phyloP scores from a whole-genome alignment of 2,888 invertebrate species.

The Anorthoa munda region DNA sequence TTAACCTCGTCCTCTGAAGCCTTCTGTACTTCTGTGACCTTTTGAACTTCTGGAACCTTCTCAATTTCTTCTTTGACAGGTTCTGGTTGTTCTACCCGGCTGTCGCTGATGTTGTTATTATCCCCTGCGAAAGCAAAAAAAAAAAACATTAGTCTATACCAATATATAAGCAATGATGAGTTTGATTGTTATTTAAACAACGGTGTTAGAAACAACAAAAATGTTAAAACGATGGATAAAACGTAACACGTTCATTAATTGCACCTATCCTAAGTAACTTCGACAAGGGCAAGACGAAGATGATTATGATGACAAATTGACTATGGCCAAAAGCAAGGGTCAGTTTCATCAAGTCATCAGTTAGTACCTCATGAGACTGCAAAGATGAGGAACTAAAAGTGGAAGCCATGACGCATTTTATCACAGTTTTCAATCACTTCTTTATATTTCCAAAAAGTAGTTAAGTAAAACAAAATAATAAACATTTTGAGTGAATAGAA shows the following conservation, averaged over 20 bases:
- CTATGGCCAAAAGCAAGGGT: too few species aligned
- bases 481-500: too few species aligned
- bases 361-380: not conserved
- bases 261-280: not conserved
- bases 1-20: conserved; percentile 65
- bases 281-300: not conserved
- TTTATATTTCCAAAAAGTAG: too few species aligned
- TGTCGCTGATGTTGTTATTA: conserved; percentile 77
- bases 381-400: too few species aligned
- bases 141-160: conserved; percentile 1
- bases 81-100: conserved; percentile 73
- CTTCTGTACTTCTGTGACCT: conserved; percentile 61
- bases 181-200: not conserved
- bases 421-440: too few species aligned
- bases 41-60: conserved; percentile 61
- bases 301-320: not conserved
- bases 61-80: conserved; percentile 44
- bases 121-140: conserved; percentile 74
- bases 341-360: not conserved
- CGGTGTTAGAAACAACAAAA: conserved; percentile 38
- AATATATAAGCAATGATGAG: not conserved
- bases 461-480: too few species aligned
- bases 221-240: not conserved
- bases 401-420: too few species aligned
- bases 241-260: not conserved